Evolutionary conservation across 2,797 vertebrate species (phyloP), one percentile per base, ranked within the genome.

Genomic region (Trichosurus vulpecula): DNA sequence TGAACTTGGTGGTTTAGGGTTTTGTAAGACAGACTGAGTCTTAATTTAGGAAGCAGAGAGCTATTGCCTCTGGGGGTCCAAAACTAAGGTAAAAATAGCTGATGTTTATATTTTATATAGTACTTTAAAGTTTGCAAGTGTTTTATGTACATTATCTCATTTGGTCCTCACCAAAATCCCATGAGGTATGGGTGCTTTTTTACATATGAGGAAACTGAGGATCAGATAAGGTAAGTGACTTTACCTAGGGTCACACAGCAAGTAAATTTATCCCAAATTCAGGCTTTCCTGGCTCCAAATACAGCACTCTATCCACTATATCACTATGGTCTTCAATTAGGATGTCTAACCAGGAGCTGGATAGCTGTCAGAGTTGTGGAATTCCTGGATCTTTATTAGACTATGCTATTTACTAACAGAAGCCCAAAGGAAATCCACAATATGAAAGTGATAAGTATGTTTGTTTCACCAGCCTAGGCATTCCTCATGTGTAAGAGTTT

Each of bases 401-500:
- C 35, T 95, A 25, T 91, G 19, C 47, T 89, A 90, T 31, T 94
- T 96, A 54, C 92, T 52, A 94, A 87, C 56, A 93, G 89, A 96
- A 90, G 47, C 31, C 3, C 52, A 91, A 81, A 96, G 74, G 91
- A 94, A 29, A 94, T 27, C 93, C 52, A 93, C 22, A 41, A 92
- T 93, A 11, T 53, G 58, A 94, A 35, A 90, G 53, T 91, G 58
- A 58, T 27, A 81, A 74, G 66, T 47, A 22, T 94, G 8, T 91
- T 22, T 95, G 11, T 95, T 96, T 97, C 51, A 95, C 41, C 12
- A 95, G 90, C 92, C n/a, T 66, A 96, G 87, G 55, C 93, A 87
- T 90, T 56, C 31, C 89, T 95, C 51, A 91, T 81, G 30, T 47
- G 41, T 81, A 54, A 87, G n/a, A 87, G 90, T 94, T 90, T 92